A percentile compares a stretch with the other conserved stretches of the same genome.
phyloP scores from a whole-genome alignment of 2,113 vertebrate species.

The Oncorhynchus gorbuscha region DNA sequence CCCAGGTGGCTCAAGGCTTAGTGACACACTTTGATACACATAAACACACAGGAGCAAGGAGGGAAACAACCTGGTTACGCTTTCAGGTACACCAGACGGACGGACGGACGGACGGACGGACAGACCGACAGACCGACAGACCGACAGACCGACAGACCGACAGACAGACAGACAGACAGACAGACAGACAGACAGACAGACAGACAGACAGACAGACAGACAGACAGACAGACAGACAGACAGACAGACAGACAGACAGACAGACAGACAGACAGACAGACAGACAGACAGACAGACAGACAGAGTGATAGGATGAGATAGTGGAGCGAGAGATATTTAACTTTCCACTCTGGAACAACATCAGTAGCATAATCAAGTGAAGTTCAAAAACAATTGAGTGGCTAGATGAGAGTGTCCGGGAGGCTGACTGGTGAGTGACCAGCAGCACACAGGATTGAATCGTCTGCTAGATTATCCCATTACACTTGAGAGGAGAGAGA shows the following conservation, averaged over 20 bases:
- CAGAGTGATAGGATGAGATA: too few relatives aligned
- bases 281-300: too few relatives aligned
- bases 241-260: too few relatives aligned
- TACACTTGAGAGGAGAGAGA: not conserved
- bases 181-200: too few relatives aligned
- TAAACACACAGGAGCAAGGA: not conserved
- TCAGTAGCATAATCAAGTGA: slow-evolving; percentile 13
- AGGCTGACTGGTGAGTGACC: not conserved
- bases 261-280: too few relatives aligned
- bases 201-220: too few relatives aligned
- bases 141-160: too few relatives aligned
- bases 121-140: too few relatives aligned
- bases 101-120: not conserved
- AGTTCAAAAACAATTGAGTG: slow-evolving; percentile 28
- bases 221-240: too few relatives aligned
- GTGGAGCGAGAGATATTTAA: too few relatives aligned
- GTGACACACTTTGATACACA: slow-evolving; percentile 9
- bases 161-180: too few relatives aligned
- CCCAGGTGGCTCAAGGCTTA: slow-evolving; percentile 1
- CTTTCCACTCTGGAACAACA: not conserved
- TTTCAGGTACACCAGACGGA: not conserved
- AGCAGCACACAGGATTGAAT: not conserved
- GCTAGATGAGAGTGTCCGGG: not conserved
- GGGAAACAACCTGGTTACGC: not conserved
- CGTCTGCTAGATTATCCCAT: not conserved